These are phyloP conservation scores for Rhinoderma darwinii DNA, from an alignment of 2,113 vertebrate species.

Conservation along the genomic window DNA sequence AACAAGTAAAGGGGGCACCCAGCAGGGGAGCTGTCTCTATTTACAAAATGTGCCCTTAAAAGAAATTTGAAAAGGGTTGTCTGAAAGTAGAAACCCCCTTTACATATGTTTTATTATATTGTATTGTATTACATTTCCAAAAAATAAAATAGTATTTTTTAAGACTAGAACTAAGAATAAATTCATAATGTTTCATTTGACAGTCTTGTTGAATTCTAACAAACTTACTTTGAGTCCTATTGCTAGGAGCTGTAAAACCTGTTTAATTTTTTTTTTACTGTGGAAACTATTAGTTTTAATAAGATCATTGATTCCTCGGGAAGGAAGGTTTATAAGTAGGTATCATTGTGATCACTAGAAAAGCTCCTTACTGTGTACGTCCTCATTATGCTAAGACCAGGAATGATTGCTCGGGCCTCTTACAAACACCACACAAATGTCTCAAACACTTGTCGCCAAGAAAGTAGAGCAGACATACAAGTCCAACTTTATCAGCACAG, in stretches of 20 bases:
- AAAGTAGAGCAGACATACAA: constrained; percentile 18
- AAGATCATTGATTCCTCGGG: not conserved
- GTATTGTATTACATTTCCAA: not conserved
- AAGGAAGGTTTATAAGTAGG: constrained; percentile 15
- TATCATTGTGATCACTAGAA: constrained; percentile 15
- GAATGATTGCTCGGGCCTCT: not conserved
- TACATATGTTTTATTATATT: not conserved
- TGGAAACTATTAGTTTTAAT: not conserved
- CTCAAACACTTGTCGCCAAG: constrained; percentile 37
- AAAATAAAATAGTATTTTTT: not conserved
- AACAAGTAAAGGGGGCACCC: too few species aligned
- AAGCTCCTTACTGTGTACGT: constrained; percentile 29
- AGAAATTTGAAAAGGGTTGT: too few species aligned
- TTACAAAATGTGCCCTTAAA: not conserved
- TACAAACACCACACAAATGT: constrained; percentile 45
- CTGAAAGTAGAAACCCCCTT: not conserved
- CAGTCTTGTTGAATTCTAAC: not conserved
- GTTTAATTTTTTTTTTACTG: not conserved
- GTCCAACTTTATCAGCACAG: constrained; percentile 22
- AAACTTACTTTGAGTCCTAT: not conserved
- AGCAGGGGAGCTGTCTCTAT: too few species aligned
- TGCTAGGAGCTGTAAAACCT: not conserved
- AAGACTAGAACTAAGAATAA: not conserved
- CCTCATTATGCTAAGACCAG: constrained; percentile 6
- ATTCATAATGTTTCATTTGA: too few species aligned